phyloP scores from a whole-genome alignment of 2,797 vertebrate genomes.

The Schizothorax lantsangensis region DNA sequence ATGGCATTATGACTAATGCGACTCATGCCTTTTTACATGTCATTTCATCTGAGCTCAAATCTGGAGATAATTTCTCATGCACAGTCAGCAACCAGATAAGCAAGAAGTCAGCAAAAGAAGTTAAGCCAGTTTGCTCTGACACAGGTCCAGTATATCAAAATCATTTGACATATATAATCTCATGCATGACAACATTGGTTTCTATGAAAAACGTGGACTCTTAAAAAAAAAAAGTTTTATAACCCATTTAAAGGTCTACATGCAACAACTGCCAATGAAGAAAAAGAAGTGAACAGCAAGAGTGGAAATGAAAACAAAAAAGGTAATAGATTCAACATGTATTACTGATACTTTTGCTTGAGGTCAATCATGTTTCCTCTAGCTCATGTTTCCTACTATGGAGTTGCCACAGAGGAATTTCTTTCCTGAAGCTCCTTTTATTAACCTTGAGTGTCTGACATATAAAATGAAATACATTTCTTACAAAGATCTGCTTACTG shows the following conservation, averaged over 20 bases:
- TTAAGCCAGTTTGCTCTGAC: background rate
- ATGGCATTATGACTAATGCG: accelerated
- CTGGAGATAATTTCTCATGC: background rate
- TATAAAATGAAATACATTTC: background rate
- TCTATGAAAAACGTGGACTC: background rate
- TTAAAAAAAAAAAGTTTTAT: background rate
- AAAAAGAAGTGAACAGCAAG: background rate
- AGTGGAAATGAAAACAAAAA: accelerated
- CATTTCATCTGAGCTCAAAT: background rate
- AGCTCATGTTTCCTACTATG: background rate
- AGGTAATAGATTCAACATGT: background rate
- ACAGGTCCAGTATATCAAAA: background rate
- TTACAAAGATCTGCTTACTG: background rate
- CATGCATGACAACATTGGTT: background rate
- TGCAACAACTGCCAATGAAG: background rate
- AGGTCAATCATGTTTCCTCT: background rate
- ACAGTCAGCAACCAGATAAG: background rate
- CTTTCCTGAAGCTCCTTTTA: no score
- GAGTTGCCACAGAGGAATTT: background rate
- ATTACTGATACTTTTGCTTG: no score
- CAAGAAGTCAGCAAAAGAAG: background rate
- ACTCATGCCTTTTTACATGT: accelerated
- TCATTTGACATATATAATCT: background rate
- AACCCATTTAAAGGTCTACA: background rate
- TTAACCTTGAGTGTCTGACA: background rate